A percentile compares a stretch with the other conserved stretches of the same genome.
These are phyloP conservation scores for Zonotrichia albicollis DNA, from an alignment of 2,797 vertebrate species.

Conservation along the genomic window DNA sequence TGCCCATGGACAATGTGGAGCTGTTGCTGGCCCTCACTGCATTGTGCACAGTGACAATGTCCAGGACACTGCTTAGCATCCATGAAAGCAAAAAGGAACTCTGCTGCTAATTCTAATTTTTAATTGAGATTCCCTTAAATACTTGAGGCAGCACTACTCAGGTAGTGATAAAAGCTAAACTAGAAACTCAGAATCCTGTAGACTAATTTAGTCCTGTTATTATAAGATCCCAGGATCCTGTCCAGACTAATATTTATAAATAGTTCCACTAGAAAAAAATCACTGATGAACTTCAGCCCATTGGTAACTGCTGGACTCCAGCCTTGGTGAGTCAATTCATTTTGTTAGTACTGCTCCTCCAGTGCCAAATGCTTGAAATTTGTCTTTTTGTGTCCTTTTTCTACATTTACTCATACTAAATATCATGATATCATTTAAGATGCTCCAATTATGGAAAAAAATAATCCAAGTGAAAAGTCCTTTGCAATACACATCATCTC, in stretches of 20 bases:
- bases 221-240: background rate
- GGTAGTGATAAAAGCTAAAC: background rate
- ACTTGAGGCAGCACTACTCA: background rate
- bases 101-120: background rate
- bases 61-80: background rate
- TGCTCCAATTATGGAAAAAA: background rate
- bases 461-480: slow-evolving; percentile 1
- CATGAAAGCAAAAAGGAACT: background rate
- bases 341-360: background rate
- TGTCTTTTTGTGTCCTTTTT: background rate
- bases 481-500: background rate
- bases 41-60: background rate
- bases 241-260: background rate
- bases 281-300: background rate
- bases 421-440: background rate
- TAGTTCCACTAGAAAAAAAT: background rate
- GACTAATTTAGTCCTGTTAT: background rate
- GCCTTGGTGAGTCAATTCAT: background rate
- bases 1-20: background rate
- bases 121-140: background rate
- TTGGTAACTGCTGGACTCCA: background rate
- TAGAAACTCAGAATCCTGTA: background rate
- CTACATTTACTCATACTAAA: background rate
- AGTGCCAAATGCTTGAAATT: background rate
- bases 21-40: background rate